A percentile compares a stretch with the other conserved stretches of the same genome.
Conservation (phyloP, 1,140 invertebrate species). For the Aphaenogaster floridana region DNA sequence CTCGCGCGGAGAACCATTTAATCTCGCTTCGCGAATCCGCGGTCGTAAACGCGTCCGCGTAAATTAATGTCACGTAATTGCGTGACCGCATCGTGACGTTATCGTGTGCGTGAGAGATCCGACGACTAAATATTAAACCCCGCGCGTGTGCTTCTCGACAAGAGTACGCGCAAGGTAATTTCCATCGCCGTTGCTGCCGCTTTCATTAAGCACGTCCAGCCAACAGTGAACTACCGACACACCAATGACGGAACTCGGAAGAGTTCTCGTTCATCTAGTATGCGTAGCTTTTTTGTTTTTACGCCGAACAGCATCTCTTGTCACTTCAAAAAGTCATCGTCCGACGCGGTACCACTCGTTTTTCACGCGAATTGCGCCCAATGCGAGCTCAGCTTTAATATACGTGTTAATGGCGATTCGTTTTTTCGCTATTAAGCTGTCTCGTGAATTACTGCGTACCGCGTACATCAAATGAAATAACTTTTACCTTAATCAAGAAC, state of each 20-base stretch:
- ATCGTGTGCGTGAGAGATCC: slow-evolving; percentile 26
- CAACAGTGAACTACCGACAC: slow-evolving; percentile 22
- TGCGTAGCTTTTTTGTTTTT: slow-evolving; percentile 25
- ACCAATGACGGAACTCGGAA: slow-evolving; percentile 22
- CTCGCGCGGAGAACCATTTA: slow-evolving; percentile 20
- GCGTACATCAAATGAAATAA: neutral
- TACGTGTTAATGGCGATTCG: slow-evolving; percentile 4
- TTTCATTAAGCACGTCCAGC: slow-evolving; percentile 54
- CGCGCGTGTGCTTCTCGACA: slow-evolving; percentile 10
- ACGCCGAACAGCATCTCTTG: neutral
- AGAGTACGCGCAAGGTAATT: slow-evolving; percentile 70
- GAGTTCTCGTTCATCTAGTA: slow-evolving; percentile 24
- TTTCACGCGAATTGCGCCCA: slow-evolving; percentile 27
- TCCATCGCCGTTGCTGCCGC: slow-evolving; percentile 69
- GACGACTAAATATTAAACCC: slow-evolving; percentile 72
- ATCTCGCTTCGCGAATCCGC: slow-evolving; percentile 39
- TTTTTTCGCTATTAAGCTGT: slow-evolving; percentile 25
- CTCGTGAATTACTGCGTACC: neutral
- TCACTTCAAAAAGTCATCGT: slow-evolving; percentile 24
- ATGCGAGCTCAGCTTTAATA: slow-evolving; percentile 21
- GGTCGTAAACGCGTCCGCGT: slow-evolving; percentile 39
- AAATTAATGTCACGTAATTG: slow-evolving; percentile 73
- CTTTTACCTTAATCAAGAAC: neutral
- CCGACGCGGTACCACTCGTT: slow-evolving; percentile 6
- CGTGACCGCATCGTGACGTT: slow-evolving; percentile 38